phyloP scores from a whole-genome alignment of 2,888 invertebrate species.

The Drosophila setosimentum region DNA sequence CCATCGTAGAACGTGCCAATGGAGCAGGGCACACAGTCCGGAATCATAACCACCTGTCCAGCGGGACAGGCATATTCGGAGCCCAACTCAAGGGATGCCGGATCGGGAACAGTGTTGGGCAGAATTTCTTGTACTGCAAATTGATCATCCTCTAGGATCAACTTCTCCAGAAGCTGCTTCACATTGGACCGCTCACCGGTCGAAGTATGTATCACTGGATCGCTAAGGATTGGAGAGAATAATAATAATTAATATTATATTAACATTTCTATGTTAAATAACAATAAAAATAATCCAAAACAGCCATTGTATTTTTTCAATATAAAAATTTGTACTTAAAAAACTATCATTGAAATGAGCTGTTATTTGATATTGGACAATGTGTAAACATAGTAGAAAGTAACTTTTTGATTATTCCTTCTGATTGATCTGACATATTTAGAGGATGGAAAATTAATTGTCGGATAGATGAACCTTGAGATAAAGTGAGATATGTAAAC shows the following conservation, averaged over 20 bases:
- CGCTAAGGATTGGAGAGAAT: slow-evolving; percentile 86
- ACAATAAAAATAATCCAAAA: not conserved
- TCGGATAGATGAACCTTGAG: not conserved
- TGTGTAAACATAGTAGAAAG: not conserved
- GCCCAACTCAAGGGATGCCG: slow-evolving; percentile 93
- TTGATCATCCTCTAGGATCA: slow-evolving; percentile 97
- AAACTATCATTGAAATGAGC: not conserved
- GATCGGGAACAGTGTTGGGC: slow-evolving; percentile 97
- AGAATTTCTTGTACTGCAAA: slow-evolving; percentile 96
- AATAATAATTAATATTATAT: not conserved
- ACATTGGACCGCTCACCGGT: slow-evolving; percentile 95
- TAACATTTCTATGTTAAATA: not conserved
- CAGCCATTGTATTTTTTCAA: not conserved
- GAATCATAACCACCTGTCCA: slow-evolving; percentile 97
- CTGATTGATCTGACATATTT: not conserved
- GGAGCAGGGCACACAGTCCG: slow-evolving; percentile 97
- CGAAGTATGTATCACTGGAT: slow-evolving; percentile 94
- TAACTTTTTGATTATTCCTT: not conserved
- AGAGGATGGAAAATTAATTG: not conserved
- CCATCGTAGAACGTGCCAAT: slow-evolving; percentile 94
- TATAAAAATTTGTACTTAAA: not conserved
- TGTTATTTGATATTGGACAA: not conserved
- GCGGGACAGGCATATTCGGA: slow-evolving; percentile 97
- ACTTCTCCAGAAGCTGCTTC: slow-evolving; percentile 92
- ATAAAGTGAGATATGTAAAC: not conserved